Conservation (phyloP, 2,797 vertebrate genomes). For the Varecia variegata region DNA sequence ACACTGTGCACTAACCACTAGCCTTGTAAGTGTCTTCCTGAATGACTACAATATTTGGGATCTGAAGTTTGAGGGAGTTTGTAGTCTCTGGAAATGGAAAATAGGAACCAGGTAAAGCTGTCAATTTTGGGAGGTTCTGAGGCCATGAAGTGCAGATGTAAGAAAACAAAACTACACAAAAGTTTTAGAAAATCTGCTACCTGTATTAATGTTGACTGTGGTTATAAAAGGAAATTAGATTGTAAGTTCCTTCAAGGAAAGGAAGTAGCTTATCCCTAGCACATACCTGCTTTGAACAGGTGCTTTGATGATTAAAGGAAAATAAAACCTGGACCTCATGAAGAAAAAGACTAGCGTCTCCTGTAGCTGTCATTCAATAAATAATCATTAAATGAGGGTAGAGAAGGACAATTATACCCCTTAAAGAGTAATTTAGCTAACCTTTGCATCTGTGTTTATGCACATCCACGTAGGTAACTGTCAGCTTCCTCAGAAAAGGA, state of each 20-base stretch:
- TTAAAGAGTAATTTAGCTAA: background rate
- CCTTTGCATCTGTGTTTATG: background rate
- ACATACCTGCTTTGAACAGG: background rate
- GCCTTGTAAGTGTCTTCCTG: background rate
- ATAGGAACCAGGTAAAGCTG: background rate
- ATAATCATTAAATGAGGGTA: background rate
- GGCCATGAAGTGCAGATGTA: background rate
- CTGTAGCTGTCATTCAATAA: background rate
- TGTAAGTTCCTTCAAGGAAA: conserved; percentile 7
- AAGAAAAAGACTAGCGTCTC: background rate
- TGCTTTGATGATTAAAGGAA: background rate
- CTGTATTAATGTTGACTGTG: background rate
- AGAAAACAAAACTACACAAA: conserved; percentile 9
- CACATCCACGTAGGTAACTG: background rate
- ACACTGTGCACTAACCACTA: background rate
- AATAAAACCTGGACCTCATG: background rate
- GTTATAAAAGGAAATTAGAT: conserved; percentile 8
- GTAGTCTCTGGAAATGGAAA: background rate
- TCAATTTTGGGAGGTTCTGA: conserved; percentile 4
- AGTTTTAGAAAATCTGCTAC: background rate
- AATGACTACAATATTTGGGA: background rate
- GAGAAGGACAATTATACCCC: background rate
- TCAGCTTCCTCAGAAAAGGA: background rate
- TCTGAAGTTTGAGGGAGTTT: conserved; percentile 2
- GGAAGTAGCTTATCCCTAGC: background rate